These are phyloP conservation scores for Encarsia formosa DNA, from an alignment of 2,888 invertebrate species.

Conservation along the genomic window DNA sequence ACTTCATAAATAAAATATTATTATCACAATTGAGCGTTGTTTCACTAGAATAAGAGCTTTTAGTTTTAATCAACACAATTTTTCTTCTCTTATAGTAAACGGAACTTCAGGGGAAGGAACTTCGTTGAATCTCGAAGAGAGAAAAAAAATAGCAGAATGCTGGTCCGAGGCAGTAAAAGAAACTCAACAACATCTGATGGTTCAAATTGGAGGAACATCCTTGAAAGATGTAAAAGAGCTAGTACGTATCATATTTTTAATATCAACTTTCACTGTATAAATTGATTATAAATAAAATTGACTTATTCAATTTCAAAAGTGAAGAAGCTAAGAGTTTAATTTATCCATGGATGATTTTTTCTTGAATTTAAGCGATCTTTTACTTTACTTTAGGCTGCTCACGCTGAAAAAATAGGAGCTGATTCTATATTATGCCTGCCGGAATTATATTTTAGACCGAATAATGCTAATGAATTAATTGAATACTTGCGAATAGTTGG, in stretches of 20 bases:
- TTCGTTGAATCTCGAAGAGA: constrained; percentile 62
- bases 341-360: neutral
- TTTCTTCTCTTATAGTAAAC: no score
- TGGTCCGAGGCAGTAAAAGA: constrained; percentile 60
- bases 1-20: no score
- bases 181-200: constrained; percentile 60
- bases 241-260: constrained; percentile 44
- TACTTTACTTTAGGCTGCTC: constrained; percentile 56
- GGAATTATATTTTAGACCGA: constrained; percentile 72
- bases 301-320: neutral
- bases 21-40: no score
- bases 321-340: no score
- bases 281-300: neutral
- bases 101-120: constrained; percentile 78
- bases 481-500: constrained; percentile 65
- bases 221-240: constrained; percentile 65
- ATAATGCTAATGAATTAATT: constrained; percentile 58
- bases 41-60: no score
- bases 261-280: neutral
- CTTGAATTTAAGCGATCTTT: neutral
- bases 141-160: constrained; percentile 62
- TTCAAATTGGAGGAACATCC: constrained; percentile 71
- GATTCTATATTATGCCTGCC: constrained; percentile 71
- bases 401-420: constrained; percentile 62
- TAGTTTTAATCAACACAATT: no score